A percentile compares a stretch with the other conserved stretches of the same genome.
Evolutionary conservation across 1,140 invertebrate genomes (phyloP).

Genomic region (Bombus soroeensis): DNA sequence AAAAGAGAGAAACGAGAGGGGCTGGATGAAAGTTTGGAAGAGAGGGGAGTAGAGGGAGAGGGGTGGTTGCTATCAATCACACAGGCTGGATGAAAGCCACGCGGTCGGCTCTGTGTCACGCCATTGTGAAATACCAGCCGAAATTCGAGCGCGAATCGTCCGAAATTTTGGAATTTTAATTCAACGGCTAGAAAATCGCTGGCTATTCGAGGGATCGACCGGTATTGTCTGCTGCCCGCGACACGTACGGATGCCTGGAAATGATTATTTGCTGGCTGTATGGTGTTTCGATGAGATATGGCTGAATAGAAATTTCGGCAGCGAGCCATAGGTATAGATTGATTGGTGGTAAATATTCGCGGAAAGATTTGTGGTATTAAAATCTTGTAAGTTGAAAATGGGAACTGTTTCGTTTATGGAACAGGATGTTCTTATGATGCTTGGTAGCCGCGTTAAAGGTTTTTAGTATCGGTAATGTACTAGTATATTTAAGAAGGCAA

Average conservation of each 20-base stretch:
- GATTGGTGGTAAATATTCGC: not conserved
- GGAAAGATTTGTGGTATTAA: not conserved
- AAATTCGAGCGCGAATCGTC: slow-evolving; percentile 34
- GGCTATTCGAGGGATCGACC: not conserved
- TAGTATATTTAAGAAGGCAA: too few relatives aligned
- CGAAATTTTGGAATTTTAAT: slow-evolving; percentile 39
- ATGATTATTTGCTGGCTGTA: not conserved
- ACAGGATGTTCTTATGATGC: too few relatives aligned
- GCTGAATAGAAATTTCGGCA: not conserved
- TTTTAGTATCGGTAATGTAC: too few relatives aligned
- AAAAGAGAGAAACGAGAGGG: slow-evolving; percentile 32
- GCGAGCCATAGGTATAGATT: not conserved
- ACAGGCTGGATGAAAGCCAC: slow-evolving; percentile 53
- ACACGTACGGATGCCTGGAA: not conserved
- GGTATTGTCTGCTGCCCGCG: not conserved
- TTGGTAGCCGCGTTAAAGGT: too few relatives aligned
- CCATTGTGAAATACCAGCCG: slow-evolving; percentile 19
- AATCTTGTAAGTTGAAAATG: not conserved
- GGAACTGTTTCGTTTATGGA: too few relatives aligned
- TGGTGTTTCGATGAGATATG: not conserved
- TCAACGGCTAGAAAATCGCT: slow-evolving; percentile 9
- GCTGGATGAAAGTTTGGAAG: slow-evolving; percentile 47
- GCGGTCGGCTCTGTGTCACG: slow-evolving; percentile 29
- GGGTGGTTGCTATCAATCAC: slow-evolving; percentile 63
- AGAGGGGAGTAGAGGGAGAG: not conserved